These are phyloP conservation scores for Cerastis leucographa DNA, from an alignment of 2,888 invertebrate genomes.

Conservation along the genomic window DNA sequence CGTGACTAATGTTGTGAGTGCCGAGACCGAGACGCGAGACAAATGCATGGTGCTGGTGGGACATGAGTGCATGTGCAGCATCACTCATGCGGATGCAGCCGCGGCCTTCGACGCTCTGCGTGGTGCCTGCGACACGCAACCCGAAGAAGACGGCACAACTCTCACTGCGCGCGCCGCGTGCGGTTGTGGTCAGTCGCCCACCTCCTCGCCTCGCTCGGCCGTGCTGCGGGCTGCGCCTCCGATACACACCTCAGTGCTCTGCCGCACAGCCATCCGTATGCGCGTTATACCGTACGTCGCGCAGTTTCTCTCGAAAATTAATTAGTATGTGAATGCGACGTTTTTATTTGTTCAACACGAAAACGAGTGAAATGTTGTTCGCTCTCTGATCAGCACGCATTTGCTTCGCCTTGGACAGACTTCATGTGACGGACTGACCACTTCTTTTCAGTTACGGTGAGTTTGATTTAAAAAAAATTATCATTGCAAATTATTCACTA, in stretches of 20 bases:
- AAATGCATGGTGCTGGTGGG: constrained; percentile 57
- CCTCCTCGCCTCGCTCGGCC: constrained; percentile 77
- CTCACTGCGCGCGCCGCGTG: constrained; percentile 89
- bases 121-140: constrained; percentile 76
- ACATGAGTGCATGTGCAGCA: constrained; percentile 77
- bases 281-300: constrained; percentile 82
- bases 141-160: constrained; percentile 81
- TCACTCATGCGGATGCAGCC: constrained; percentile 81
- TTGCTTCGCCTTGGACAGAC: constrained; percentile 78
- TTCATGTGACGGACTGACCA: constrained; percentile 84
- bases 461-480: constrained; percentile 57
- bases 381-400: constrained; percentile 78
- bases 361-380: constrained; percentile 88
- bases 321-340: constrained; percentile 89
- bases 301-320: constrained; percentile 85
- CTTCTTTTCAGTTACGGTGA: constrained; percentile 80
- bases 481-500: constrained; percentile 54
- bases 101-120: constrained; percentile 71
- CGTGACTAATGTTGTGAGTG: constrained; percentile 38
- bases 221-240: constrained; percentile 71
- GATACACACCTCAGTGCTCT: constrained; percentile 81
- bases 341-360: constrained; percentile 83
- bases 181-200: constrained; percentile 84
- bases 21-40: constrained; percentile 24
- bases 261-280: constrained; percentile 80